Conservation (phyloP, 2,113 vertebrate genomes). For the Vulpes lagopus region DNA sequence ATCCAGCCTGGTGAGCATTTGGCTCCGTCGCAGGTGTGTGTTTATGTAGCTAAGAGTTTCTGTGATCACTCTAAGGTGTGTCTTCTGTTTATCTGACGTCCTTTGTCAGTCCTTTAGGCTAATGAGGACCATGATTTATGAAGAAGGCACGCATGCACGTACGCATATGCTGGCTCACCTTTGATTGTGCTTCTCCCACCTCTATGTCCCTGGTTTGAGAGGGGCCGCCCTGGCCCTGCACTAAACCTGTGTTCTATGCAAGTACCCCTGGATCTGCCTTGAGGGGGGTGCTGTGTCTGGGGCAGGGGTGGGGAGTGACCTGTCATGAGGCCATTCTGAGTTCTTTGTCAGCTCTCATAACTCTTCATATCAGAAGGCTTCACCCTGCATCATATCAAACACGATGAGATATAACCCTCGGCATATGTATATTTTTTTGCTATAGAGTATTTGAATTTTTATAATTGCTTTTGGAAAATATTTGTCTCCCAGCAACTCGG, state of each 20-base stretch:
- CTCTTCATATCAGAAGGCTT: neutral
- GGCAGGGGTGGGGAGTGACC: neutral
- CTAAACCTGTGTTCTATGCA: neutral
- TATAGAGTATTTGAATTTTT: slow-evolving; percentile 3
- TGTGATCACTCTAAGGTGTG: neutral
- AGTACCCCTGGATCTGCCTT: neutral
- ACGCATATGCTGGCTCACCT: neutral
- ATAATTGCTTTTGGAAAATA: slow-evolving; percentile 13
- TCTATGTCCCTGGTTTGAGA: neutral
- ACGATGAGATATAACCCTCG: neutral
- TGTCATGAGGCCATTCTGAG: neutral
- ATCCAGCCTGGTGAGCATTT: neutral
- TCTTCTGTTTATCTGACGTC: slow-evolving; percentile 13
- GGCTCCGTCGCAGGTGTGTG: neutral
- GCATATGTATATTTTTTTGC: neutral
- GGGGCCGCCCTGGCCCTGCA: neutral
- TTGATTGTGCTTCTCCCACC: neutral
- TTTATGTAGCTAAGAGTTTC: slow-evolving; percentile 39
- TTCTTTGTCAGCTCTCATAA: neutral
- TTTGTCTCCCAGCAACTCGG: neutral
- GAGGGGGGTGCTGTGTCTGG: neutral
- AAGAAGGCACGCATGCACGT: accelerated
- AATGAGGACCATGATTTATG: neutral
- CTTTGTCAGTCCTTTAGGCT: neutral
- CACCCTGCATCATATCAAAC: neutral